Percentiles rank a stretch among this genome's conserved stretches.
phyloP scores from a whole-genome alignment of 2,113 vertebrate genomes.

The Datnioides undecimradiatus region DNA sequence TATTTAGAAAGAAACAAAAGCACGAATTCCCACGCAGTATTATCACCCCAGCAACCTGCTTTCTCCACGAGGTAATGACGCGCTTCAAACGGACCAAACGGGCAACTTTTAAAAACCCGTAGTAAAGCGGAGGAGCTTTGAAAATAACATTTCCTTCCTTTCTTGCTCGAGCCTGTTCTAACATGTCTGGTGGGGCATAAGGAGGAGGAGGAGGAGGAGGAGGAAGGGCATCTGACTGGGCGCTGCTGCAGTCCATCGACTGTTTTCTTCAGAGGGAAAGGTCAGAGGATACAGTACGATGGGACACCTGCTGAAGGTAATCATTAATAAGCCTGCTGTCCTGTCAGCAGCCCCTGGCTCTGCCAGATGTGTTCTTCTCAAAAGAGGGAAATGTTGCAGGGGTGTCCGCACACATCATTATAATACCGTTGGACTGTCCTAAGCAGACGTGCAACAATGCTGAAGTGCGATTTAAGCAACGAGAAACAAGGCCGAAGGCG shows the following conservation, averaged over 20 bases:
- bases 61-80: constrained; percentile 11
- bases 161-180: constrained; percentile 30
- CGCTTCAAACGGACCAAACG: constrained; percentile 25
- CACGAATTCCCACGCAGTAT: constrained; percentile 2
- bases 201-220: constrained; percentile 42
- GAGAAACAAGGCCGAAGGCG: constrained; percentile 2
- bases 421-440: constrained; percentile 20
- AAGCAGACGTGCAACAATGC: constrained; percentile 14
- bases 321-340: constrained; percentile 80
- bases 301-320: constrained; percentile 81
- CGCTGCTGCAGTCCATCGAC: constrained; percentile 80
- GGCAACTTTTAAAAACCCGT: constrained; percentile 37
- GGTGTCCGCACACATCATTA: constrained; percentile 47
- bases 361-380: constrained; percentile 69
- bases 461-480: constrained; percentile 20
- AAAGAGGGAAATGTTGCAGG: constrained; percentile 42
- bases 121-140: constrained; percentile 8
- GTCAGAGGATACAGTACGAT: constrained; percentile 78
- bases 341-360: constrained; percentile 72
- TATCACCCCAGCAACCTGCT: background rate
- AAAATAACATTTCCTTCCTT: constrained; percentile 29
- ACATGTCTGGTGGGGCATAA: constrained; percentile 49
- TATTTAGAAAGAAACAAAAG: constrained; percentile 21
- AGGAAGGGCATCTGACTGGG: constrained; percentile 77
- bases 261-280: constrained; percentile 81